These are phyloP conservation scores for Schrankia costaestrigalis DNA, from an alignment of 2,888 invertebrate species.

Conservation along the genomic window DNA sequence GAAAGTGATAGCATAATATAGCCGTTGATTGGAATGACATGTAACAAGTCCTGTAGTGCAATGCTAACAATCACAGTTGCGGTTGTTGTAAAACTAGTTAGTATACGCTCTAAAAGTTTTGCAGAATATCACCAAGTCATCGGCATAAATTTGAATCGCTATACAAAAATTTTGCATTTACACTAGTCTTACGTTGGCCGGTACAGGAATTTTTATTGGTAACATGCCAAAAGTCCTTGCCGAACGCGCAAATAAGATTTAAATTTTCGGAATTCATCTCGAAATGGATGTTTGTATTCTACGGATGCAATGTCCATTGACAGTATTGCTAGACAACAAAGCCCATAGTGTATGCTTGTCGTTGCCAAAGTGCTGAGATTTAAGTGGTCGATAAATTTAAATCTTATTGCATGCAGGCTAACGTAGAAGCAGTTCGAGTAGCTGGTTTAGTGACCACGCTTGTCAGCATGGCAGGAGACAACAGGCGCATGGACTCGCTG, in stretches of 20 bases:
- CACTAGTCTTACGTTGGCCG: conserved; percentile 44
- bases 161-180: conserved; percentile 46
- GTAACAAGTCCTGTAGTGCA: conserved; percentile 47
- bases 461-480: conserved; percentile 89
- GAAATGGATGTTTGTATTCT: conserved; percentile 40
- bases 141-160: conserved; percentile 46
- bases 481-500: conserved; percentile 73
- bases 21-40: conserved; percentile 42
- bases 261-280: conserved; percentile 62
- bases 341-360: conserved; percentile 24
- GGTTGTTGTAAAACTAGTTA: conserved; percentile 34
- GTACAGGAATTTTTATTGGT: conserved; percentile 54
- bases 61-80: conserved; percentile 44
- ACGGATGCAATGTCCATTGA: conserved; percentile 31
- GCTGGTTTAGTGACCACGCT: conserved; percentile 91
- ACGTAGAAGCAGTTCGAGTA: conserved; percentile 91
- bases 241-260: conserved; percentile 70
- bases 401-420: conserved; percentile 83
- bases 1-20: conserved; percentile 38
- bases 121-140: conserved; percentile 52
- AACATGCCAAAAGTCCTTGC: conserved; percentile 56
- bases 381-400: conserved; percentile 68
- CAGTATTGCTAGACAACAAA: conserved; percentile 29
- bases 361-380: conserved; percentile 35
- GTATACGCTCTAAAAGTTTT: conserved; percentile 36